These are phyloP conservation scores for Anoplolepis gracilipes DNA, from an alignment of 1,140 invertebrate species.

Conservation along the genomic window DNA sequence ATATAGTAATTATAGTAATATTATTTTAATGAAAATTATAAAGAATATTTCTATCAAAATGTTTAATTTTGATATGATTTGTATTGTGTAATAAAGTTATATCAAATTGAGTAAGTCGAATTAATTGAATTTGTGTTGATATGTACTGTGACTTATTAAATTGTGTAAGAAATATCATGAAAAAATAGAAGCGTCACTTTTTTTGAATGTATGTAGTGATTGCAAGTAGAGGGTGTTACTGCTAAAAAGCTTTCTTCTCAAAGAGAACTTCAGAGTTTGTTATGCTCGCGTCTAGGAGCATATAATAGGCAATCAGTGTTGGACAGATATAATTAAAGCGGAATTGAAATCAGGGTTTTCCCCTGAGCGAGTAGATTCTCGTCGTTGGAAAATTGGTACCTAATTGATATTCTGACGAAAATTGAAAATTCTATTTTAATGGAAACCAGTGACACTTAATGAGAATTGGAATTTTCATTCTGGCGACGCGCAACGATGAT, in stretches of 20 bases:
- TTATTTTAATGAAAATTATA: background rate
- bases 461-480: constrained; percentile 54
- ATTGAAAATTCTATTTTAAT: constrained; percentile 58
- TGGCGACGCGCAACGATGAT: background rate
- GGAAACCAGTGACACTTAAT: constrained; percentile 44
- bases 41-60: background rate
- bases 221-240: background rate
- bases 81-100: background rate
- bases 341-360: constrained; percentile 55
- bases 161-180: background rate
- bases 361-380: constrained; percentile 14
- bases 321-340: constrained; percentile 63
- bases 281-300: constrained; percentile 15
- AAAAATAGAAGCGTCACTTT: background rate
- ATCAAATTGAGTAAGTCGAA: background rate
- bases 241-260: constrained; percentile 16
- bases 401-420: constrained; percentile 66
- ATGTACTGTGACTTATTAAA: background rate
- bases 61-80: background rate
- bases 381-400: constrained; percentile 49
- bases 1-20: constrained; percentile 3
- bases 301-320: constrained; percentile 60
- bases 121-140: background rate
- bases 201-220: constrained; percentile 2
- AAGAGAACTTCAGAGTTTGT: constrained; percentile 17